A percentile compares a stretch with the other conserved stretches of the same genome.
Evolutionary conservation across 2,113 vertebrate genomes (phyloP).

Genomic region (Columba livia): DNA sequence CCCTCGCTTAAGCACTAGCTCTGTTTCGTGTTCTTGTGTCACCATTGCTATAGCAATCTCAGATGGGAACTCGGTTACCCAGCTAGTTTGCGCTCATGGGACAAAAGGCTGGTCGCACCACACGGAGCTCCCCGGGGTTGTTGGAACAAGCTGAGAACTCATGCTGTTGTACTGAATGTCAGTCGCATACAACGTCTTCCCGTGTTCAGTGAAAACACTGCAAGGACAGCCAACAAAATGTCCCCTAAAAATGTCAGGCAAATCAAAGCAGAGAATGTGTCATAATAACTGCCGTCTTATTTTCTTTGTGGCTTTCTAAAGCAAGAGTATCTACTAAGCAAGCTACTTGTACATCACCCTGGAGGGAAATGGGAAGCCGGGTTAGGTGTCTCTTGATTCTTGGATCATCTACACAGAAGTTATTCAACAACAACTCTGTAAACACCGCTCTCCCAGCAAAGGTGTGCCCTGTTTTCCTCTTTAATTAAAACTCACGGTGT

Average conservation of each 20-base stretch:
- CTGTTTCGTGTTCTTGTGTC: not conserved
- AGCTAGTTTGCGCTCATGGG: not conserved
- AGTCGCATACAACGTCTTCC: not conserved
- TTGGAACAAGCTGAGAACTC: not conserved
- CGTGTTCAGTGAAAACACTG: not conserved
- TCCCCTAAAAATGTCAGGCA: constrained; percentile 31
- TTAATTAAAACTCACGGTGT: constrained; percentile 7
- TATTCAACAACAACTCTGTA: not conserved
- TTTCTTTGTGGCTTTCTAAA: not conserved
- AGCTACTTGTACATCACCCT: not conserved
- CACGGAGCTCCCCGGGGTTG: not conserved
- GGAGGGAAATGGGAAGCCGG: not conserved
- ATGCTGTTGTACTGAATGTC: constrained; percentile 24
- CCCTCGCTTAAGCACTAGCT: not conserved
- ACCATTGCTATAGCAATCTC: not conserved
- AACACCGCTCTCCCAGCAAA: constrained; percentile 3
- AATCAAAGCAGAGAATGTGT: constrained; percentile 6
- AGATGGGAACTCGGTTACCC: not conserved
- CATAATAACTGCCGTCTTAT: not conserved
- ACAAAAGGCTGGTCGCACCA: not conserved
- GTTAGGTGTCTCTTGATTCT: not conserved
- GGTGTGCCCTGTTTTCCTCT: constrained; percentile 31
- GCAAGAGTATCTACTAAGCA: not conserved
- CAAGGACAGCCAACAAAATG: not conserved
- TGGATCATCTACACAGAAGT: not conserved